These are phyloP conservation scores for Ailuropoda melanoleuca DNA, from an alignment of 2,113 vertebrate species.

Conservation along the genomic window DNA sequence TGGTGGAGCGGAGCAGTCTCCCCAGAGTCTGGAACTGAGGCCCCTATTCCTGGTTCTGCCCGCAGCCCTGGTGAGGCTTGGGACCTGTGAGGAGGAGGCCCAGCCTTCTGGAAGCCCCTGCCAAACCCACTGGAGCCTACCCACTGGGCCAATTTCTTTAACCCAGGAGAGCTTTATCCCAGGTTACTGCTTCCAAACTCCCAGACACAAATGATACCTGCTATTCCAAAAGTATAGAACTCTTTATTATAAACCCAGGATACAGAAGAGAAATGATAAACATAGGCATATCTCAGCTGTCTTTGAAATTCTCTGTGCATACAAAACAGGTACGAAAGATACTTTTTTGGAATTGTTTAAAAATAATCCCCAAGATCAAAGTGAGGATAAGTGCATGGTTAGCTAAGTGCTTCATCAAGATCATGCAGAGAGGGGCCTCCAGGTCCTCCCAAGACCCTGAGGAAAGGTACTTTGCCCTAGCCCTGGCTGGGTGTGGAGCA, in stretches of 20 bases:
- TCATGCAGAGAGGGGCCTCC: not conserved
- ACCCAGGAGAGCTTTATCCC: not conserved
- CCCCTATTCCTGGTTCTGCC: not conserved
- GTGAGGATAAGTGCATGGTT: not conserved
- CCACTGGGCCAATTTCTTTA: not conserved
- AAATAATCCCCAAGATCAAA: not conserved
- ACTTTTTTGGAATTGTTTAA: not conserved
- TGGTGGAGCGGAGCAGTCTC: not conserved
- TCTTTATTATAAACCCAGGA: constrained; percentile 65
- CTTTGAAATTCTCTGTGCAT: not conserved
- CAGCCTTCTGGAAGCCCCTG: not conserved
- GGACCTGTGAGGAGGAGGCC: not conserved
- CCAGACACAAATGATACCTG: not conserved
- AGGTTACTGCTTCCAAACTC: not conserved
- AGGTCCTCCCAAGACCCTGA: not conserved
- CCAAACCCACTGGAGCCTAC: not conserved
- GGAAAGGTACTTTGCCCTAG: not conserved
- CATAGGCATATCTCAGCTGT: not conserved
- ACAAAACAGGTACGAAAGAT: not conserved
- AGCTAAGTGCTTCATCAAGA: not conserved
- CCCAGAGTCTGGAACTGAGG: not conserved
- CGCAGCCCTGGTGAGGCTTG: not conserved
- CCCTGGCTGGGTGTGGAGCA: not conserved
- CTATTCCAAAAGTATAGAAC: constrained; percentile 6
- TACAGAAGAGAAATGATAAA: not conserved